Base-by-base conservation (phyloP, 2,113 vertebrate species). In the Machaerirhynchus nigripectus region DNA sequence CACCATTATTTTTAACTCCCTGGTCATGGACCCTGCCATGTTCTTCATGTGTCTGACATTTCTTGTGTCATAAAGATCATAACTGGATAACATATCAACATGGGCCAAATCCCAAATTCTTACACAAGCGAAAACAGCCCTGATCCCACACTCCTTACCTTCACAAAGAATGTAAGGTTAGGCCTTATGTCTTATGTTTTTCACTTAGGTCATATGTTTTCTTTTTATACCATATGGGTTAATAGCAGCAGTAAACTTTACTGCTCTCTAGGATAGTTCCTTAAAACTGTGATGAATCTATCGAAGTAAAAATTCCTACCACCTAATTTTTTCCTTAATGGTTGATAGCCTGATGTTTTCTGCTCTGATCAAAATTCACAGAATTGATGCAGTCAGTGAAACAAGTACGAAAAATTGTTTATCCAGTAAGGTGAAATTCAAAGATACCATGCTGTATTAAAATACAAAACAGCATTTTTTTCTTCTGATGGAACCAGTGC, bases 1-100 rank as follows among this genome's bases (percentile, higher is more conserved):
- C 76, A 90, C n/a, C 87, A 31, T 71, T 95, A 94, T 91, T 97
- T 98, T 96, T 91, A 97, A 94, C 74, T 95, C 80, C 57, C 75
- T 69, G 89, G 64, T 93, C 93, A 86, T 4, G 64, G 89, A 80
- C 73, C 64, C 46, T 40, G 77, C 63, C 47, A 83, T 15, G 9
- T 81, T 90, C 80, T 69, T 89, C 65, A 31, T 21, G 30, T 42
- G 75, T 64, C 67, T 97, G 92, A 65, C 79, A 56, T 37, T 78
- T 90, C 60, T 70, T 44, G 21, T 33, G 59, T 57, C 80, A 75
- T 40, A 50, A 89, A 82, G 70, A 76, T 27, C 42, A 40, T 33
- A 53, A 78, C 53, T 60, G n/a, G 44, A 11, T 39, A 71, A 50
- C 7, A 7, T 6, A 63, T 3, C 49, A 70, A 52, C 65, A 79